phyloP scores from a whole-genome alignment of 1,140 invertebrate species.

The Diorhabda sublineata region DNA sequence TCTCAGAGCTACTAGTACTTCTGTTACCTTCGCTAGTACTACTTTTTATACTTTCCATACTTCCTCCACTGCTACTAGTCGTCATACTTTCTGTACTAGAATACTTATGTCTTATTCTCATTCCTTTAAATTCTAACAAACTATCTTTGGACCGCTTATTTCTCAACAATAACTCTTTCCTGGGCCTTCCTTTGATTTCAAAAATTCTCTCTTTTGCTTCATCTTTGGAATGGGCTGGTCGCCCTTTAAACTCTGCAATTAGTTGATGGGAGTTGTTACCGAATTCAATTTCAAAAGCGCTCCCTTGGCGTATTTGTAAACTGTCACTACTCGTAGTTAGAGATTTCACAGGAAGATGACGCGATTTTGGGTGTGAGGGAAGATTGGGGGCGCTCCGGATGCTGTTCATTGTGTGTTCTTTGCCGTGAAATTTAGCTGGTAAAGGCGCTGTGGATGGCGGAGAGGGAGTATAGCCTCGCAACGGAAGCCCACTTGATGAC shows the following conservation, averaged over 20 bases:
- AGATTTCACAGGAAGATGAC: constrained; percentile 62
- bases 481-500: constrained; percentile 38
- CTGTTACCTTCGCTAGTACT: constrained; percentile 78
- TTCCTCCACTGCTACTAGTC: constrained; percentile 76
- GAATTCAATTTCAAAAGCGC: constrained; percentile 52
- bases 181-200: constrained; percentile 60
- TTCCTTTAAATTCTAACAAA: constrained; percentile 61
- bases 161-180: constrained; percentile 63
- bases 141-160: constrained; percentile 61
- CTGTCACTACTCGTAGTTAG: constrained; percentile 62
- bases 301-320: constrained; percentile 37
- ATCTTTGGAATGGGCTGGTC: constrained; percentile 34
- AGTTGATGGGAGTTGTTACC: constrained; percentile 35
- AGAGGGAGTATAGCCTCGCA: constrained; percentile 65
- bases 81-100: constrained; percentile 83
- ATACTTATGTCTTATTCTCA: constrained; percentile 64
- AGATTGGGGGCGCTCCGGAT: constrained; percentile 73
- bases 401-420: constrained; percentile 67
- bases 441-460: constrained; percentile 75
- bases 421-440: constrained; percentile 73
- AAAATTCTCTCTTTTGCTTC: constrained; percentile 40
- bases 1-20: constrained; percentile 75
- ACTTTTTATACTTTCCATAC: constrained; percentile 77
- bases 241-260: constrained; percentile 48
- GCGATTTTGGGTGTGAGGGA: constrained; percentile 63